Evolutionary conservation across 2,888 invertebrate genomes (phyloP).

Genomic region (Polyommatus icarus): DNA sequence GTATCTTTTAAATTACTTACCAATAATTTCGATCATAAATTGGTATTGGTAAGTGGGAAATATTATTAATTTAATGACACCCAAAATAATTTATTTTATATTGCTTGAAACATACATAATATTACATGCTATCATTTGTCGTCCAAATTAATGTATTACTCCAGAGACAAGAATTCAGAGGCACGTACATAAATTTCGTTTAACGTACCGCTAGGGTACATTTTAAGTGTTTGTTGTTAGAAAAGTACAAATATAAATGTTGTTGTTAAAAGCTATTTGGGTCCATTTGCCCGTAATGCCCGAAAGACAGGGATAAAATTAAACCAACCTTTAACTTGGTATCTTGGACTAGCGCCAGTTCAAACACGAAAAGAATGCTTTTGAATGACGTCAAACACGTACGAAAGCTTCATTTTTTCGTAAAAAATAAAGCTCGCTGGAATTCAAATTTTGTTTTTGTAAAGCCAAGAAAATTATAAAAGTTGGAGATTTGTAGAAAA

Average conservation of each 20-base stretch:
- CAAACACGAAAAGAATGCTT: constrained; percentile 23
- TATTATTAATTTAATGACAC: background rate
- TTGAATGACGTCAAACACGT: constrained; percentile 24
- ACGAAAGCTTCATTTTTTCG: background rate
- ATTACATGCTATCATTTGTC: background rate
- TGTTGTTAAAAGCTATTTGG: constrained; percentile 24
- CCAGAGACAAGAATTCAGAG: background rate
- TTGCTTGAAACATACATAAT: background rate
- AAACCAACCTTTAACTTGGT: constrained; percentile 26
- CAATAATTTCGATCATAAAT: background rate
- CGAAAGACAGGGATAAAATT: constrained; percentile 26
- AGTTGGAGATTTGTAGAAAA: background rate
- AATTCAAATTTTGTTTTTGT: background rate
- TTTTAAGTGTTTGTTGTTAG: constrained; percentile 22
- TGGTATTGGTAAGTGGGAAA: background rate
- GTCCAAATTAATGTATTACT: constrained; percentile 9
- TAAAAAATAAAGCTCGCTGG: constrained; percentile 3
- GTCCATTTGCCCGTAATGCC: constrained; percentile 22
- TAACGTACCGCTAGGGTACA: constrained; percentile 10
- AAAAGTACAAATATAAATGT: constrained; percentile 26
- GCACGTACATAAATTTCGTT: constrained; percentile 5
- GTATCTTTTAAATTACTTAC: background rate
- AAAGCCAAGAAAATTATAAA: background rate
- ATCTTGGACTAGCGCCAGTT: constrained; percentile 21
- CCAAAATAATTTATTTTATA: background rate